Percentiles rank a stretch among this genome's conserved stretches.
These are phyloP conservation scores for Piaya cayana DNA, from an alignment of 2,113 vertebrate genomes.

Conservation along the genomic window DNA sequence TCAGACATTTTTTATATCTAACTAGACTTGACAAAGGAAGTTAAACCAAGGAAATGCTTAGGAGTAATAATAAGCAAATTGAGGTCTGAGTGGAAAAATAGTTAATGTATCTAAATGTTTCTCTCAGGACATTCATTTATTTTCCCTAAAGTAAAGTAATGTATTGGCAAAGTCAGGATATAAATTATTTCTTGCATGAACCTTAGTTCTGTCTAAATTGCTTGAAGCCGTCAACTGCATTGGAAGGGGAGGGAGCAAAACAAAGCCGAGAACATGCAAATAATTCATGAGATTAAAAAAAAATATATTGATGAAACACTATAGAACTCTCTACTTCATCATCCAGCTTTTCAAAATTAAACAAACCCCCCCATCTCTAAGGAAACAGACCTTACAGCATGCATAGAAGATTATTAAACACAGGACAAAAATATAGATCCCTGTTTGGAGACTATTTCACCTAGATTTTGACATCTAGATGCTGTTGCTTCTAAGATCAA, in stretches of 20 bases:
- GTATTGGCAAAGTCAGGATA: conserved; percentile 2
- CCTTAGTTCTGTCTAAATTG: conserved; percentile 10
- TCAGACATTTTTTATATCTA: background rate
- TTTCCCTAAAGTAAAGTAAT: background rate
- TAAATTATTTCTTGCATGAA: conserved; percentile 45
- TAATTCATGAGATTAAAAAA: conserved; percentile 48
- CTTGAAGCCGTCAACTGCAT: background rate
- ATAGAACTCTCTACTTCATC: background rate
- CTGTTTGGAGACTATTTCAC: background rate
- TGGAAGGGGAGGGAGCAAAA: background rate
- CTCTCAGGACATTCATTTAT: background rate
- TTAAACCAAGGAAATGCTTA: background rate
- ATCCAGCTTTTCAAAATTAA: conserved; percentile 9
- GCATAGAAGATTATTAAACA: background rate
- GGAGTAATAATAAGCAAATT: background rate
- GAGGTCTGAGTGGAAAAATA: conserved; percentile 3
- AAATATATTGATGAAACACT: background rate
- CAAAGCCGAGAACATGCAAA: conserved; percentile 29
- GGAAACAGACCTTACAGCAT: background rate
- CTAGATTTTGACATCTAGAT: background rate
- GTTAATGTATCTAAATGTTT: background rate
- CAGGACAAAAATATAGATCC: background rate
- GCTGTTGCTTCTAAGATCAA: background rate
- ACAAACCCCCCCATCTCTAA: background rate
- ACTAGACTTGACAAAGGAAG: background rate